Evolutionary conservation across 2,888 invertebrate genomes (phyloP), one percentile per base, ranked within the genome.

Genomic region (Cantharis flavilabris): DNA sequence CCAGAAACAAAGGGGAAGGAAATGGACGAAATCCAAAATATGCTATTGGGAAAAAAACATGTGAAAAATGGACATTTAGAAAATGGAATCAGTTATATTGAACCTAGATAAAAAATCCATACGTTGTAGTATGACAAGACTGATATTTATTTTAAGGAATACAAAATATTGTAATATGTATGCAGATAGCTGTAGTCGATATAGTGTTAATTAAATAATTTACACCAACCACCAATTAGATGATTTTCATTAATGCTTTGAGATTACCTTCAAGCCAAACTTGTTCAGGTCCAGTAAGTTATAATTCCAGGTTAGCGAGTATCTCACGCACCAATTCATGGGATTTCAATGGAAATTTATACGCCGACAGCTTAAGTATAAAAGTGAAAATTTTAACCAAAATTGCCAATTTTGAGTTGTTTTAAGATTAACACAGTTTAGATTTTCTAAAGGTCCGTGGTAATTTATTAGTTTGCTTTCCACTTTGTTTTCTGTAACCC

Each of bases 1-100:
- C 94, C 95, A 0, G 96, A 95, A 87, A 92, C 92, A 0, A 92
- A 92, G 85, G 91, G 90, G 0, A 90, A 91, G 81, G 90, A 89
- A 3, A 82, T 92, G 67, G 86, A 90, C 64, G 91, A 92, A 80
- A 91, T 93, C 62, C 91, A 91, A 77, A 86, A 89, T 76, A 89
- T 91, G 76, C 89, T 92, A 30, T 28, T 73, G n/a, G 76, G 76
- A 16, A 30, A 73, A 23, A 63, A 62, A 14, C 13, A 7, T n/a
- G 9, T 13, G 2, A 67, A n/a, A 67, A 67, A 26, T 67, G 20
- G 13, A n/a, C n/a, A 3, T 23, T 20, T 16, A 26, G 18, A 26
- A 67, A 67, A 26, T 49, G 49, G 49, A n/a, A n/a, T 49, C 49
- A n/a, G 49, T 49, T 49, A 49, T 9, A 49, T 49, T 49, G 49